These are phyloP conservation scores for Panagrolaimus sp. DNA, from an alignment of 1,140 invertebrate species.

Conservation along the genomic window DNA sequence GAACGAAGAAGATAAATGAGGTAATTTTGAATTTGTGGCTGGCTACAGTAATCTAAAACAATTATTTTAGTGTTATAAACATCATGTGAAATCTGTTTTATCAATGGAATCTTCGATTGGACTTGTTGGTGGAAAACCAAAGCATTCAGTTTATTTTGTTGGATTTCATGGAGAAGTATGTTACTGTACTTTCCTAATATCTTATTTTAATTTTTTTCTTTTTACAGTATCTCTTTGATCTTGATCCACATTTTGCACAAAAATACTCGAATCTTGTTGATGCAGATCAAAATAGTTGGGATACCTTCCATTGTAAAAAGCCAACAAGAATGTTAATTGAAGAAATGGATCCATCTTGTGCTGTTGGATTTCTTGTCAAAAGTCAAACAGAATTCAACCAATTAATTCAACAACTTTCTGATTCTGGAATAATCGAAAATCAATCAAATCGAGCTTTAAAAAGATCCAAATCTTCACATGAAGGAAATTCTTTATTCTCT, in stretches of 20 bases:
- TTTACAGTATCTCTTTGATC: constrained; percentile 1
- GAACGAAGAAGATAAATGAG: constrained; percentile 12
- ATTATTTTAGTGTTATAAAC: constrained; percentile 3
- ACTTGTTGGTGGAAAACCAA: constrained; percentile 3
- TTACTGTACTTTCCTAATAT: background rate
- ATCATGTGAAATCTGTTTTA: background rate
- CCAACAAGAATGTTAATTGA: constrained; percentile 19
- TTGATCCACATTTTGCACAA: background rate
- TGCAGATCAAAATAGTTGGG: constrained; percentile 19
- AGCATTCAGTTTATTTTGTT: constrained; percentile 4
- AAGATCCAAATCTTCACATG: background rate
- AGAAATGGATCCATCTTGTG: constrained; percentile 32
- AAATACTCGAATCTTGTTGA: background rate
- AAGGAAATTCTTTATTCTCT: constrained; percentile 1
- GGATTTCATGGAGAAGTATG: constrained; percentile 6
- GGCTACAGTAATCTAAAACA: background rate
- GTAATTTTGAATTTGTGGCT: background rate
- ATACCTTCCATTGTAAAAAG: constrained; percentile 29
- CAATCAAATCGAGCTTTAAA: background rate
- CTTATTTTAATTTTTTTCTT: background rate
- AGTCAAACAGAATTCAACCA: constrained; percentile 2
- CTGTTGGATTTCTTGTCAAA: constrained; percentile 32
- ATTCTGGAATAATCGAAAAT: constrained; percentile 4
- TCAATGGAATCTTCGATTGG: background rate
- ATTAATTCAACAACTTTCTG: constrained; percentile 6